Percentiles rank a stretch among this genome's conserved stretches.
Evolutionary conservation across 2,888 invertebrate genomes (phyloP).

Genomic region (Uropetala carovei): DNA sequence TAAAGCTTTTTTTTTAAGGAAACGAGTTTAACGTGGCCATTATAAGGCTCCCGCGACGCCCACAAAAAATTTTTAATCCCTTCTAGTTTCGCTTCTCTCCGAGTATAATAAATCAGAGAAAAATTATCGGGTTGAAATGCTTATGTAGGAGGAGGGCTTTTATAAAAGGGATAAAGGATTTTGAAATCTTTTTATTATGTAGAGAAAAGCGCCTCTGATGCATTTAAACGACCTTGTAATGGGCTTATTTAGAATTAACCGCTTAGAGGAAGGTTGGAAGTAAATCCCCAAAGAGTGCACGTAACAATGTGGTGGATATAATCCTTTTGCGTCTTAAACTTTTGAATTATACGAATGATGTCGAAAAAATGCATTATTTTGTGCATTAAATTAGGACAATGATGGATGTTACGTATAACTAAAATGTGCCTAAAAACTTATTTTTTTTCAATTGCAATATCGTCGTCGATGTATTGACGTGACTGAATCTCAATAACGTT

Average conservation of each 20-base stretch:
- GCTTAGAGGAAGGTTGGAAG: neutral
- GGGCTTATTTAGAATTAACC: constrained; percentile 42
- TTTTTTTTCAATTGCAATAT: no score
- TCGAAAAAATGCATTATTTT: neutral
- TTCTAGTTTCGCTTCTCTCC: neutral
- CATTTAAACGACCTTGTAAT: constrained; percentile 43
- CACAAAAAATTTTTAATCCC: neutral
- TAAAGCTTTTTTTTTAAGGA: neutral
- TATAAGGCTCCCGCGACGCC: constrained; percentile 1
- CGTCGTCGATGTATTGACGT: no score
- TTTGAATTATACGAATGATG: neutral
- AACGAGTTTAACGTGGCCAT: neutral
- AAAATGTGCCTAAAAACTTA: no score
- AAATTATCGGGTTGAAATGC: constrained; percentile 39
- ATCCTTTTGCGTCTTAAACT: neutral
- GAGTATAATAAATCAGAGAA: constrained; percentile 34
- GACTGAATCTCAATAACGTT: no score
- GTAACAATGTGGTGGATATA: neutral
- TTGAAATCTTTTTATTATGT: neutral
- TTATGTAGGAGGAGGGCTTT: neutral
- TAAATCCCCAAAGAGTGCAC: neutral
- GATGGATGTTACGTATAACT: no score
- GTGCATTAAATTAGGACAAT: no score
- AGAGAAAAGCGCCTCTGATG: neutral
- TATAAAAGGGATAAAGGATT: neutral